Evolutionary conservation across 2,113 vertebrate species (phyloP).

Genomic region (Empidonax traillii): DNA sequence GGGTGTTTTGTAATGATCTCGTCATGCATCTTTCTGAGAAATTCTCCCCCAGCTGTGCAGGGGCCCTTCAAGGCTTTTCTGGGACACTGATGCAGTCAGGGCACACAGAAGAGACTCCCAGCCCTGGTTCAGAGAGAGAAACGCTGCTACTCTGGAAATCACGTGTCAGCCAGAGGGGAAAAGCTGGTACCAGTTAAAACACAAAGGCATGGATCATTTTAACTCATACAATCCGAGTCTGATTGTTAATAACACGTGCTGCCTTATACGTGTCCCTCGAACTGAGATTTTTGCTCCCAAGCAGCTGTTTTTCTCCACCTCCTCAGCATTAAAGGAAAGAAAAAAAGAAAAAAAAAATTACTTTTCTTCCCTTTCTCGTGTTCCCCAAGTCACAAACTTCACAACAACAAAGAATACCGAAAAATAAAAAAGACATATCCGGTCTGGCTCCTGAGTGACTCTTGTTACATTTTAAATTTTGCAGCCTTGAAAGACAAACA

Average conservation of each 20-base stretch:
- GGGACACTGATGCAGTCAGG: neutral
- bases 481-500: neutral
- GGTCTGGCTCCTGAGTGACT: neutral
- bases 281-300: neutral
- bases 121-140: neutral
- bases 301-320: neutral
- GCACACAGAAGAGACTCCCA: neutral
- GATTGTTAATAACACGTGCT: neutral
- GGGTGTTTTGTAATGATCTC: neutral
- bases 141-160: neutral
- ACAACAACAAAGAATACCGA: neutral
- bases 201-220: neutral
- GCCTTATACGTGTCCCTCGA: neutral
- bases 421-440: neutral
- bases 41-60: neutral
- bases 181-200: neutral
- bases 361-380: neutral
- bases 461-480: neutral
- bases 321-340: neutral
- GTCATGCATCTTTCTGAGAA: neutral
- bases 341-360: neutral
- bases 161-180: rapidly evolving
- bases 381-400: neutral
- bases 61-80: neutral
- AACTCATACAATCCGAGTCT: neutral